A percentile compares a stretch with the other conserved stretches of the same genome.
Evolutionary conservation across 1,140 invertebrate species (phyloP).

Genomic region (Rhagoletis pomonella): DNA sequence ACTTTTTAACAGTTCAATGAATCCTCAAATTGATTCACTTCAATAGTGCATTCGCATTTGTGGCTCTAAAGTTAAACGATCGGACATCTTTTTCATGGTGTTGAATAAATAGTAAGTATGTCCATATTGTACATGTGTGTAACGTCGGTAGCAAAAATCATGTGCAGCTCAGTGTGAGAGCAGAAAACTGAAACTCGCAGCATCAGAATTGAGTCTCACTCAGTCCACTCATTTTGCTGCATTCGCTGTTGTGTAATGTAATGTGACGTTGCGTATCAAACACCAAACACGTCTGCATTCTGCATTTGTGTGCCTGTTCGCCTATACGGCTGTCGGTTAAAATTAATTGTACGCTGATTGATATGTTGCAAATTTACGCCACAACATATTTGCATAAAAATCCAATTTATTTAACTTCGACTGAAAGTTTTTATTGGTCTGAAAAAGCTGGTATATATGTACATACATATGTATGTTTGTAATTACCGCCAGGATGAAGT

Average conservation of each 20-base stretch:
- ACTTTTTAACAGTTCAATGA: background rate
- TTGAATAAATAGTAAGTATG: background rate
- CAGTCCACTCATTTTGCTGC: background rate
- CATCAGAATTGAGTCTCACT: background rate
- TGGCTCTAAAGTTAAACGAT: background rate
- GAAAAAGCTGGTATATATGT: background rate
- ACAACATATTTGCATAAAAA: slow-evolving; percentile 23
- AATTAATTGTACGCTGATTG: background rate
- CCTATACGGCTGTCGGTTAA: background rate
- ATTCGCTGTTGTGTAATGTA: background rate
- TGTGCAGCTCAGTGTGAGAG: background rate
- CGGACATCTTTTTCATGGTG: background rate
- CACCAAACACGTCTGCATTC: background rate
- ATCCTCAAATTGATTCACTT: background rate
- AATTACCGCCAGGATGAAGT: background rate
- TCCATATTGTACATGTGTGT: no score
- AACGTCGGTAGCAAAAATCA: background rate
- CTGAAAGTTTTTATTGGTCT: background rate
- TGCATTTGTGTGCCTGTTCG: background rate
- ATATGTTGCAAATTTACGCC: slow-evolving; percentile 39
- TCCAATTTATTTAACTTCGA: background rate
- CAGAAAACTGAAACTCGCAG: background rate
- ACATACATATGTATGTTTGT: background rate
- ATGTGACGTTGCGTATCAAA: background rate
- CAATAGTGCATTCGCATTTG: background rate